A percentile compares a stretch with the other conserved stretches of the same genome.
Evolutionary conservation across 2,797 vertebrate species (phyloP).

Genomic region (Gymnodraco acuticeps): DNA sequence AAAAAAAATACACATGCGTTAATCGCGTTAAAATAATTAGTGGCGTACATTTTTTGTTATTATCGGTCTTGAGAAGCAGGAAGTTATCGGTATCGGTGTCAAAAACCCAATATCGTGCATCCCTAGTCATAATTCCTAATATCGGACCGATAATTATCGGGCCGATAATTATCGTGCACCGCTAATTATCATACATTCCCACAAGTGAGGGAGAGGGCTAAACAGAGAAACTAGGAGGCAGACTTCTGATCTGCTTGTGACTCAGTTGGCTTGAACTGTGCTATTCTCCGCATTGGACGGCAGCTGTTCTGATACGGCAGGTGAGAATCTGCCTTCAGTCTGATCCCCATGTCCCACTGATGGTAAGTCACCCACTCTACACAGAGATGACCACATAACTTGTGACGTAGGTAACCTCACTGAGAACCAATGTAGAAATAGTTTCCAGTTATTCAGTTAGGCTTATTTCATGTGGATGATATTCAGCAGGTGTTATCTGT

Average conservation of each 20-base stretch:
- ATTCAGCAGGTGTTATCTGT: background rate
- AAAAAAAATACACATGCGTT: too few species aligned
- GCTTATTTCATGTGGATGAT: background rate
- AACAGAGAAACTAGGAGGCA: slow-evolving; percentile 7
- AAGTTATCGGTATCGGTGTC: too few species aligned
- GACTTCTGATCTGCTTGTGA: slow-evolving; percentile 7
- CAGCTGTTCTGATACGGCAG: slow-evolving; percentile 36
- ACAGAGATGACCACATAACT: background rate
- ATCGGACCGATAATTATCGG: too few species aligned
- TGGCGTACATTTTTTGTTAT: too few species aligned
- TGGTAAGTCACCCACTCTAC: slow-evolving; percentile 31
- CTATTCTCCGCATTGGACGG: slow-evolving; percentile 7
- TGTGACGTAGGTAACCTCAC: background rate
- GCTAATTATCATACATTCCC: background rate
- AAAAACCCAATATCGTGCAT: too few species aligned
- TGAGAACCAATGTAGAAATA: background rate
- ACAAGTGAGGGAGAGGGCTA: background rate
- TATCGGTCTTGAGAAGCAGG: too few species aligned
- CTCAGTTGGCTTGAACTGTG: slow-evolving; percentile 14
- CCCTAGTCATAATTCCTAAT: too few species aligned
- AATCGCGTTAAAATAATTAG: too few species aligned
- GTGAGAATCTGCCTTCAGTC: slow-evolving; percentile 25
- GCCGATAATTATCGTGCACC: too few species aligned
- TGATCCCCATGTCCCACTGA: slow-evolving; percentile 12
- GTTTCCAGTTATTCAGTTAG: background rate